Conservation (phyloP, 2,888 invertebrate genomes). For the Hypomecis atomaria region DNA sequence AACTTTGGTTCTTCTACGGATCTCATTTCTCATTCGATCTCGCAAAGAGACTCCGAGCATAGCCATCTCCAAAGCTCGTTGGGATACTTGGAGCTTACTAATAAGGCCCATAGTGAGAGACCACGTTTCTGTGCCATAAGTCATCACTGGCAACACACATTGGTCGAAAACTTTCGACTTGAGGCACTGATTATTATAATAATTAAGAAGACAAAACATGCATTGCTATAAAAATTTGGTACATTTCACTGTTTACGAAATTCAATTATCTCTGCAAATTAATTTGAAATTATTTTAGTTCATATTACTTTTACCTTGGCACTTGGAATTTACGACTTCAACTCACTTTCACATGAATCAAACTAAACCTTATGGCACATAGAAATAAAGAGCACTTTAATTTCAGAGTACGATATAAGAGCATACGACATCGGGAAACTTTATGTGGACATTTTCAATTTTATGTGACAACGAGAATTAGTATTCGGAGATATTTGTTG, state of each 20-base stretch:
- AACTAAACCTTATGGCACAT: slow-evolving; percentile 25
- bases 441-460: slow-evolving; percentile 19
- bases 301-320: slow-evolving; percentile 12
- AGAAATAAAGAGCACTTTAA: slow-evolving; percentile 35
- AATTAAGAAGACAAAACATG: too few species aligned
- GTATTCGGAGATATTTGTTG: slow-evolving; percentile 18
- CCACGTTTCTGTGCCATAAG: too few species aligned
- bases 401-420: not conserved
- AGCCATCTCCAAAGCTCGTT: too few species aligned
- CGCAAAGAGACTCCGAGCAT: too few species aligned
- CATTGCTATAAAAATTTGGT: too few species aligned
- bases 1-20: too few species aligned
- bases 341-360: slow-evolving; percentile 4
- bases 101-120: too few species aligned
- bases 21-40: too few species aligned
- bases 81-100: too few species aligned
- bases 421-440: slow-evolving; percentile 8
- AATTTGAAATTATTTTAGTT: slow-evolving; percentile 9
- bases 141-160: too few species aligned
- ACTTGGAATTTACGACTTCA: slow-evolving; percentile 10
- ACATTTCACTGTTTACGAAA: not conserved
- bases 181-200: too few species aligned
- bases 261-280: slow-evolving; percentile 17
- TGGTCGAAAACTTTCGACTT: too few species aligned
- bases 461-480: slow-evolving; percentile 20